phyloP scores from a whole-genome alignment of 2,113 vertebrate genomes.

The Platysteira castanea region DNA sequence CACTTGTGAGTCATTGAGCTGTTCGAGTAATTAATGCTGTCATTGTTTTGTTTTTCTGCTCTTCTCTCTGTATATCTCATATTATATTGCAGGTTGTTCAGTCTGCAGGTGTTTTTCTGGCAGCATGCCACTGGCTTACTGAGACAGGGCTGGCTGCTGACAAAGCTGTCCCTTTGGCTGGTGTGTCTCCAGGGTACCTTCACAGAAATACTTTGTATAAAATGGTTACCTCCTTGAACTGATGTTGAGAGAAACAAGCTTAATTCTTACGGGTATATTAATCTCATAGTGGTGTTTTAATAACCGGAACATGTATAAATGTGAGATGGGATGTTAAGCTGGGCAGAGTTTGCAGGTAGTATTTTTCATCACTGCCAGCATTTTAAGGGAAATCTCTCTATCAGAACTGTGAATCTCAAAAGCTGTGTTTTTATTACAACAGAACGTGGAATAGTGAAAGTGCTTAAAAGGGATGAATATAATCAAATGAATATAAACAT shows the following conservation, averaged over 20 bases:
- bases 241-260: neutral
- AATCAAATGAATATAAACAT: neutral
- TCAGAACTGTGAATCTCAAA: neutral
- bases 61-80: neutral
- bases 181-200: neutral
- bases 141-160: slow-evolving; percentile 8
- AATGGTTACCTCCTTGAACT: neutral
- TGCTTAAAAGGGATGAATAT: neutral
- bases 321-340: neutral
- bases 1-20: neutral
- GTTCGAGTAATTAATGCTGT: neutral
- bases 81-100: neutral
- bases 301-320: neutral
- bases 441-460: neutral
- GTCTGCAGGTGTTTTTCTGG: slow-evolving; percentile 40
- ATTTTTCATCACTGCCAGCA: neutral
- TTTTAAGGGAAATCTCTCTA: neutral
- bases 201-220: neutral
- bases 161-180: neutral
- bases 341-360: neutral
- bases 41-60: neutral
- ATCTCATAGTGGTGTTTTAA: neutral
- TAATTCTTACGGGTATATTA: neutral
- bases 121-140: neutral
- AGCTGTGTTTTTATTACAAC: neutral